Base-by-base conservation (phyloP, 2,113 vertebrate species). In the Vanacampus margaritifer region DNA sequence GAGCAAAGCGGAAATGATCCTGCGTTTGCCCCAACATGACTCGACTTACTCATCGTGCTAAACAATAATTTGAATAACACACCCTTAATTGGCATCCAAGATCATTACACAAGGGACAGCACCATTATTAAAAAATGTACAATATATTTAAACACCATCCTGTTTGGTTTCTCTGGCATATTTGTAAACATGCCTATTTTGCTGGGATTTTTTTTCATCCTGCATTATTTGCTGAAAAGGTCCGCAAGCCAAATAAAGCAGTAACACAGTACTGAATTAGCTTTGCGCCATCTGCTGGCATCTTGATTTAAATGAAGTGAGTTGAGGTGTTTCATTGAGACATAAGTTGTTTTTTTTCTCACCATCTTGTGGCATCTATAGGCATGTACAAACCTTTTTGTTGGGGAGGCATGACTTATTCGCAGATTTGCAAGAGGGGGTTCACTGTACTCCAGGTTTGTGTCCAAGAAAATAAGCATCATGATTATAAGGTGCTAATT, bases 1-100 rank as follows among this genome's bases (percentile, higher is more conserved):
- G 77, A 78, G 78, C 66, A 82, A 84, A 86, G 54, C 66, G 71
- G 76, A 59, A 28, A 3, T 73, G 76, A 80, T 50, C 58, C 39
- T 35, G 16, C 43, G n/a, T 26, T 59, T 11, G 2, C 21, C 28
- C 2, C 32, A 41, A 0, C 0, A 54, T 64, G 68, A 1, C 41
- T 68, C 37, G 36, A 12, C n/a, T 54, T 57, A 32, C 51, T 12
- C 41, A 43, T 54, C 35, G n/a, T 23, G 32, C 17, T 46, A 24
- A 16, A 19, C n/a, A 2, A 23, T 21, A 43, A 50, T 48, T 56
- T 74, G 3, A 67, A 64, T n/a, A 83, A 72, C 75, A 78, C 39
- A 67, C 60, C 71, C 64, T 17, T 50, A 45, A 68, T 64, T 67
- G 14, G 23, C 26, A 53, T 65, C 37, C 3, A 59, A 54, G 6